phyloP scores from a whole-genome alignment of 92 coral and sea anemone genomes.

The Galaxea fascicularis region DNA sequence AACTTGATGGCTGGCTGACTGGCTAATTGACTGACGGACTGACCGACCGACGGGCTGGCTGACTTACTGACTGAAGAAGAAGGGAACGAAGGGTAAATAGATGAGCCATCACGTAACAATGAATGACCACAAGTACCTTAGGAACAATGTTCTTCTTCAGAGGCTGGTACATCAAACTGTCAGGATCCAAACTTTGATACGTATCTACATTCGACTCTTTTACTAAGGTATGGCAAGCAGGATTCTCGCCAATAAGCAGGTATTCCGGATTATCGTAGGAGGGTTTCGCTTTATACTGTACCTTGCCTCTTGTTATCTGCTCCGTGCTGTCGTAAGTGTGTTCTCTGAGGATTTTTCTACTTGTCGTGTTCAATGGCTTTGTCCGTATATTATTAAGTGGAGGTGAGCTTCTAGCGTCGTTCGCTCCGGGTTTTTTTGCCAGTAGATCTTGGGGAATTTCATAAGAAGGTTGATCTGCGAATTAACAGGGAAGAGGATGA shows the following conservation, averaged over 20 bases:
- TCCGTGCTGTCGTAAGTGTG: neutral
- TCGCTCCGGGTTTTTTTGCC: neutral
- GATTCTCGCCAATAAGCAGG: neutral
- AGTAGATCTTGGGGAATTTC: slow-evolving; percentile 3
- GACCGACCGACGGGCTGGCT: too few species aligned
- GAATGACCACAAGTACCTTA: neutral
- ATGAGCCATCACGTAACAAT: neutral
- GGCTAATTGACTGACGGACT: too few species aligned
- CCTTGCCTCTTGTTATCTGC: neutral
- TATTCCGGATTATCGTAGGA: neutral
- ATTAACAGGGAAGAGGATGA: neutral
- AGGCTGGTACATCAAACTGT: slow-evolving; percentile 30
- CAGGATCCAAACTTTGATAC: slow-evolving; percentile 37
- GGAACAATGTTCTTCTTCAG: neutral
- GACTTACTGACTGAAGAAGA: too few species aligned
- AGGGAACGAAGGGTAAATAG: too few species aligned
- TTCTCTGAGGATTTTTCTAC: slow-evolving; percentile 3
- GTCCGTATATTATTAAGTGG: neutral
- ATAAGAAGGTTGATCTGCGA: neutral
- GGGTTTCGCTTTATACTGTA: slow-evolving; percentile 13
- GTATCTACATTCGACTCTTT: neutral
- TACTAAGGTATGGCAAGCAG: neutral
- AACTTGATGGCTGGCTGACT: too few species aligned
- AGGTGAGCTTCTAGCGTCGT: neutral
- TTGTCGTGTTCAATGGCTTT: slow-evolving; percentile 2